These are phyloP conservation scores for Coendou prehensilis DNA, from an alignment of 2,797 vertebrate species.

Conservation along the genomic window DNA sequence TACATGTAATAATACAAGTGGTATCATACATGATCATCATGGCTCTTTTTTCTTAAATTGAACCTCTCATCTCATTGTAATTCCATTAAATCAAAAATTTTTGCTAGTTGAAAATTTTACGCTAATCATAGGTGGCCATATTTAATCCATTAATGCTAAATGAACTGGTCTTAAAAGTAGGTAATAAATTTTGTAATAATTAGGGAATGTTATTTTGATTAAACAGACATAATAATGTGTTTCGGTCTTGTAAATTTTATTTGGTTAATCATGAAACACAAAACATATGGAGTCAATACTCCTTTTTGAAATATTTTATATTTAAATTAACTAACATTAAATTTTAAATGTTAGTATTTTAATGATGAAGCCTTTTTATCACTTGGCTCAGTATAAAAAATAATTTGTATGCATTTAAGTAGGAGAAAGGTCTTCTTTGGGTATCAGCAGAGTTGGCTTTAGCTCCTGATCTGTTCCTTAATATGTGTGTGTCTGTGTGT, in stretches of 20 bases:
- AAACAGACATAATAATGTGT: slow-evolving; percentile 19
- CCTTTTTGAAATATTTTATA: slow-evolving; percentile 49
- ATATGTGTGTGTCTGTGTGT: not conserved
- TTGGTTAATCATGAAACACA: slow-evolving; percentile 47
- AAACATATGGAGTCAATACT: not conserved
- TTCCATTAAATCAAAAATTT: not conserved
- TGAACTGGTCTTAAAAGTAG: not conserved
- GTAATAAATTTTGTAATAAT: not conserved
- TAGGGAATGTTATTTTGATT: slow-evolving; percentile 47
- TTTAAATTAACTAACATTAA: slow-evolving; percentile 56
- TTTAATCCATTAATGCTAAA: not conserved
- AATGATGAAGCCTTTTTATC: not conserved
- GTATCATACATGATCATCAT: not conserved
- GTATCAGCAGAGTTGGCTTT: not conserved
- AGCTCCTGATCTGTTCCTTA: not conserved
- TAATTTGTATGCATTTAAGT: not conserved
- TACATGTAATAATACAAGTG: not conserved
- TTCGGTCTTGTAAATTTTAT: slow-evolving; percentile 43
- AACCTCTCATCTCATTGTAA: not conserved
- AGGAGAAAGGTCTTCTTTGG: not conserved
- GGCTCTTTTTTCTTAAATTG: not conserved
- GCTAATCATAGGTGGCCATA: not conserved
- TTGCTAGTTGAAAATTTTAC: slow-evolving; percentile 1
- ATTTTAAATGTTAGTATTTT: slow-evolving; percentile 46
- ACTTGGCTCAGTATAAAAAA: not conserved